Conservation (phyloP, 2,113 vertebrate species). For the Sylvilagus bachmani region DNA sequence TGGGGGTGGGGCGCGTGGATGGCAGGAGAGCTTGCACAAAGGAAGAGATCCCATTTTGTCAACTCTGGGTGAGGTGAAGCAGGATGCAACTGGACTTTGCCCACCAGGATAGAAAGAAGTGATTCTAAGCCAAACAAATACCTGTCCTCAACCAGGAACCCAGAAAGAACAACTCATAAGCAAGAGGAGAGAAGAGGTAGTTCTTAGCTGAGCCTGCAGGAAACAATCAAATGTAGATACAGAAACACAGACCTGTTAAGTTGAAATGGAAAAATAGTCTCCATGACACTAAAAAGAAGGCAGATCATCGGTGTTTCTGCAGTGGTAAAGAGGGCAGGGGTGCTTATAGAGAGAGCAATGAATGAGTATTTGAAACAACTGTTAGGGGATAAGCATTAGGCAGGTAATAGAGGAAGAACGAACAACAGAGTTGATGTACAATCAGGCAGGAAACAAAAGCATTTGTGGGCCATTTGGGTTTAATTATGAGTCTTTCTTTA, state of each 20-base stretch:
- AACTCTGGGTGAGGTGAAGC: conserved; percentile 89
- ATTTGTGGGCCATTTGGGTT: conserved; percentile 42
- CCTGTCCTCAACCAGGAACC: conserved; percentile 83
- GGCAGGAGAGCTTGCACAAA: conserved; percentile 88
- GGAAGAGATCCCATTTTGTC: conserved; percentile 90
- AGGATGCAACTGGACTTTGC: conserved; percentile 91
- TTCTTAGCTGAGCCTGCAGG: conserved; percentile 26
- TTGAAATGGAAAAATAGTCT: conserved; percentile 3
- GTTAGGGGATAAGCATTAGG: conserved; percentile 12
- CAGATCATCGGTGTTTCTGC: not conserved
- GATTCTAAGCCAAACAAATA: conserved; percentile 88
- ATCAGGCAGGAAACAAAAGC: conserved; percentile 12
- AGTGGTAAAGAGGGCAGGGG: not conserved
- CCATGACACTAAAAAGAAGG: not conserved
- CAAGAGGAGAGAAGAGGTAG: not conserved
- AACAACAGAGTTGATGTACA: conserved; percentile 21
- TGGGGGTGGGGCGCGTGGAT: conserved; percentile 81
- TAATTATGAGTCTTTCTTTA: conserved; percentile 69
- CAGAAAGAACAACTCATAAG: conserved; percentile 17
- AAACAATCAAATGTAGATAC: not conserved
- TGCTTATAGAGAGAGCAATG: conserved; percentile 7
- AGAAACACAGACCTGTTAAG: not conserved
- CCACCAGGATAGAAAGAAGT: conserved; percentile 90
- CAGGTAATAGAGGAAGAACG: conserved; percentile 34
- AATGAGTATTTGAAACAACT: conserved; percentile 18